Percentiles rank a stretch among this genome's conserved stretches.
Conservation (phyloP, 1,140 invertebrate species). For the Cecropterus lyciades region DNA sequence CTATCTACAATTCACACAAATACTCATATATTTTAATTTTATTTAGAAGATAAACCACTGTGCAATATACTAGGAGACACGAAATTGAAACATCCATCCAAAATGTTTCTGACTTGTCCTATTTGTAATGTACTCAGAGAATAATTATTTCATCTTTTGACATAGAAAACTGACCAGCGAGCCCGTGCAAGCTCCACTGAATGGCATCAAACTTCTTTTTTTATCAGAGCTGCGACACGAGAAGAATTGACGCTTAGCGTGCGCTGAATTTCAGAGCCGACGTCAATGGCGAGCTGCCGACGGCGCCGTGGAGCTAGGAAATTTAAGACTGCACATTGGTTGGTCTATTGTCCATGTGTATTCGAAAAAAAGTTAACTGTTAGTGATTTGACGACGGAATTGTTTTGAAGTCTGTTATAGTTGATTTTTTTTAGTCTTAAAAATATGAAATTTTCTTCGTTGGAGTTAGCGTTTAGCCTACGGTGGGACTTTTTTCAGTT, state of each 20-base stretch:
- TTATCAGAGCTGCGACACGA: conserved; percentile 15
- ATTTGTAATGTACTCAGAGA: background rate
- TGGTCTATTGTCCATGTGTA: no score
- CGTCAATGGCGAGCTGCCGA: conserved; percentile 10
- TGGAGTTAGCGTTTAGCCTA: no score
- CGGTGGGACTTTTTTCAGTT: no score
- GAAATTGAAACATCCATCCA: background rate
- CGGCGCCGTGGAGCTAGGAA: conserved; percentile 1
- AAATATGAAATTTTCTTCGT: no score
- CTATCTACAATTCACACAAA: no score
- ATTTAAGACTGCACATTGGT: background rate
- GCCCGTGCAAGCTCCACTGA: conserved; percentile 1
- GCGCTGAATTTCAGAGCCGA: conserved; percentile 22
- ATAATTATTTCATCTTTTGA: conserved; percentile 9
- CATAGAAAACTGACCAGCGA: conserved; percentile 11
- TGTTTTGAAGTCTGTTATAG: no score
- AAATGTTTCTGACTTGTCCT: background rate
- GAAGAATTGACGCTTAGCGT: conserved; percentile 24
- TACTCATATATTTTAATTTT: no score
- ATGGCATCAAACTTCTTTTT: conserved; percentile 2
- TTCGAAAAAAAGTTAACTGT: no score
- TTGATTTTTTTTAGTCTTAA: no score
- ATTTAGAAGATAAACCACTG: no score
- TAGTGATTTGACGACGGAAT: no score
- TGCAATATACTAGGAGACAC: background rate